Evolutionary conservation across 2,888 invertebrate species (phyloP).

Genomic region (Drosophila phalerata): DNA sequence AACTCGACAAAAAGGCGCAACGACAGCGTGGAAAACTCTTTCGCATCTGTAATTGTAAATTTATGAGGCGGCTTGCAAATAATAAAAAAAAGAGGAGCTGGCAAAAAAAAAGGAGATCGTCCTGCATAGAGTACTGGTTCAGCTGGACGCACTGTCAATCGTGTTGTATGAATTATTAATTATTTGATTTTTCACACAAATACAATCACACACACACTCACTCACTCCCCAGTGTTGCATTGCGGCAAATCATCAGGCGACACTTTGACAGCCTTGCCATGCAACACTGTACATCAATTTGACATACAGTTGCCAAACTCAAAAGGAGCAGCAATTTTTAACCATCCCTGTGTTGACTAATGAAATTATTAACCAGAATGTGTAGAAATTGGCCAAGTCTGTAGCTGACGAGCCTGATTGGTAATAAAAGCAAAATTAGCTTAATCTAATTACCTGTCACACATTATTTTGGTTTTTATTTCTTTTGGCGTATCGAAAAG

Average conservation of each 20-base stretch:
- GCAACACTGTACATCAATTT: slow-evolving; percentile 44
- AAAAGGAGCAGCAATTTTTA: not conserved
- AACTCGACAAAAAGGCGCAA: slow-evolving; percentile 43
- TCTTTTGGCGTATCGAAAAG: slow-evolving; percentile 30
- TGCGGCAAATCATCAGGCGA: slow-evolving; percentile 66
- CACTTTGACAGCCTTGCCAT: slow-evolving; percentile 60
- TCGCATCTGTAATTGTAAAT: slow-evolving; percentile 78
- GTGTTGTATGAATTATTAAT: slow-evolving; percentile 81
- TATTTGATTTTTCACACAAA: slow-evolving; percentile 71
- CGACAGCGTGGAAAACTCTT: slow-evolving; percentile 34
- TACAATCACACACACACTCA: slow-evolving; percentile 7
- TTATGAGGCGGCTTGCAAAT: slow-evolving; percentile 64
- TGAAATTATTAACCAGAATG: slow-evolving; percentile 76
- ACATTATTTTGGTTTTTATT: slow-evolving; percentile 77
- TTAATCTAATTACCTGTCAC: slow-evolving; percentile 84
- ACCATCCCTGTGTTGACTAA: slow-evolving; percentile 34
- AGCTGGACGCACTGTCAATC: slow-evolving; percentile 71
- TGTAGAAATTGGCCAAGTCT: slow-evolving; percentile 39
- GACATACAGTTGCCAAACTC: not conserved
- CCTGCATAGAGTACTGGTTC: slow-evolving; percentile 58
- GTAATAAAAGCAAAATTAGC: slow-evolving; percentile 82
- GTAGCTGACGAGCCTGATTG: slow-evolving; percentile 52
- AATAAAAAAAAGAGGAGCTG: slow-evolving; percentile 13
- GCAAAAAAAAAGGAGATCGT: slow-evolving; percentile 13
- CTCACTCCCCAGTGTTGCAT: slow-evolving; percentile 69